Conservation (phyloP, 2,113 vertebrate species). For the Pseudorhombus dupliciocellatus region DNA sequence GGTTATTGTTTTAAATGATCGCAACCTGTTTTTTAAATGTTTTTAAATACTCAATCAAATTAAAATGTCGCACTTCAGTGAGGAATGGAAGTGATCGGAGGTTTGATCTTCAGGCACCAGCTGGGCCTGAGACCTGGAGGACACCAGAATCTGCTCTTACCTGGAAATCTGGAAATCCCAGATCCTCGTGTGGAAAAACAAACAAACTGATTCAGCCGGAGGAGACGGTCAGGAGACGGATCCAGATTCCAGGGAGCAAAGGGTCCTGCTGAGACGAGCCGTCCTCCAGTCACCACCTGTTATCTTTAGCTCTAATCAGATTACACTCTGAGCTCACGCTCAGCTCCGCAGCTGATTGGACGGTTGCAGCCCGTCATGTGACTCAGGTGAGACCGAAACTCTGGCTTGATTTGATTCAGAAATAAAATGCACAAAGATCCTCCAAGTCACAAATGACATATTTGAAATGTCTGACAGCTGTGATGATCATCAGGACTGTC, state of each 20-base stretch:
- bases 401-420: too few relatives aligned
- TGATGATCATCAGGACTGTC: too few relatives aligned
- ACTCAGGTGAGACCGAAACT: neutral
- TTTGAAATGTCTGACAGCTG: too few relatives aligned
- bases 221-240: neutral
- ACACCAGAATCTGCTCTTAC: neutral
- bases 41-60: too few relatives aligned
- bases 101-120: neutral
- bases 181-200: neutral
- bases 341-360: neutral
- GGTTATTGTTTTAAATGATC: too few relatives aligned
- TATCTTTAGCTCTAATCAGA: slow-evolving; percentile 69
- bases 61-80: too few relatives aligned
- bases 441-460: too few relatives aligned
- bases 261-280: slow-evolving; percentile 8
- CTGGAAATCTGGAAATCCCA: slow-evolving; percentile 7
- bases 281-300: neutral
- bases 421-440: too few relatives aligned
- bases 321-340: slow-evolving; percentile 24
- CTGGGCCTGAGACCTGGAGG: neutral
- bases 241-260: neutral
- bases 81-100: too few relatives aligned
- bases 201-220: neutral
- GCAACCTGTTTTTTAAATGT: too few relatives aligned
- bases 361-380: neutral